A percentile compares a stretch with the other conserved stretches of the same genome.
phyloP scores from a whole-genome alignment of 2,888 invertebrate species.

The Antitype chi region DNA sequence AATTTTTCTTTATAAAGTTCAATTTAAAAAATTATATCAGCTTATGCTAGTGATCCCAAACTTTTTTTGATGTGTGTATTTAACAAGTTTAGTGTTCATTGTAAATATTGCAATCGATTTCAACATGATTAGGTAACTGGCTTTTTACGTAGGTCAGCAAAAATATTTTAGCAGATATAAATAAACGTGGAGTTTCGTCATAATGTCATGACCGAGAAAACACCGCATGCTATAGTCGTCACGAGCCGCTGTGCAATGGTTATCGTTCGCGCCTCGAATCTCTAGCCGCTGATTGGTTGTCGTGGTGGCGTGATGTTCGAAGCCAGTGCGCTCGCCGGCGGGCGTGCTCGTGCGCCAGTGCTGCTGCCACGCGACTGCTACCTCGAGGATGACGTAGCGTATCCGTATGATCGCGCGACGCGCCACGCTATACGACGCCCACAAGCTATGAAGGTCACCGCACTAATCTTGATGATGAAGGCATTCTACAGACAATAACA shows the following conservation, averaged over 20 bases:
- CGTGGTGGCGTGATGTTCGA: slow-evolving; percentile 84
- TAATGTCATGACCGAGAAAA: slow-evolving; percentile 71
- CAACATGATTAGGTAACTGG: slow-evolving; percentile 45
- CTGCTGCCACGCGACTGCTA: slow-evolving; percentile 78
- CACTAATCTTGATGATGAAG: slow-evolving; percentile 69
- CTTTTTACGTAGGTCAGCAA: slow-evolving; percentile 59
- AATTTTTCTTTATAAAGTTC: no score
- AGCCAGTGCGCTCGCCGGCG: slow-evolving; percentile 66
- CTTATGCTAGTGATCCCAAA: no score
- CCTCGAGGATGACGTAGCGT: slow-evolving; percentile 74
- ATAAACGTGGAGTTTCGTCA: slow-evolving; percentile 72
- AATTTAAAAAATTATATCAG: no score
- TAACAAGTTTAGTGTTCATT: slow-evolving; percentile 27
- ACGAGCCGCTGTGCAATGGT: slow-evolving; percentile 72
- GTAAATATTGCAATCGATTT: slow-evolving; percentile 21
- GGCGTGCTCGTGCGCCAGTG: slow-evolving; percentile 72
- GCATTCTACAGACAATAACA: slow-evolving; percentile 62
- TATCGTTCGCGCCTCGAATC: slow-evolving; percentile 77
- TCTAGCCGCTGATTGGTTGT: slow-evolving; percentile 81
- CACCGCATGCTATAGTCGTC: slow-evolving; percentile 66
- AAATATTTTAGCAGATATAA: slow-evolving; percentile 66
- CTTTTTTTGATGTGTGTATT: no score
- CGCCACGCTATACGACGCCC: slow-evolving; percentile 68
- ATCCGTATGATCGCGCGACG: slow-evolving; percentile 73
- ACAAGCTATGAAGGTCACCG: slow-evolving; percentile 76